phyloP scores from a whole-genome alignment of 2,113 vertebrate genomes.

The Cavia aperea region DNA sequence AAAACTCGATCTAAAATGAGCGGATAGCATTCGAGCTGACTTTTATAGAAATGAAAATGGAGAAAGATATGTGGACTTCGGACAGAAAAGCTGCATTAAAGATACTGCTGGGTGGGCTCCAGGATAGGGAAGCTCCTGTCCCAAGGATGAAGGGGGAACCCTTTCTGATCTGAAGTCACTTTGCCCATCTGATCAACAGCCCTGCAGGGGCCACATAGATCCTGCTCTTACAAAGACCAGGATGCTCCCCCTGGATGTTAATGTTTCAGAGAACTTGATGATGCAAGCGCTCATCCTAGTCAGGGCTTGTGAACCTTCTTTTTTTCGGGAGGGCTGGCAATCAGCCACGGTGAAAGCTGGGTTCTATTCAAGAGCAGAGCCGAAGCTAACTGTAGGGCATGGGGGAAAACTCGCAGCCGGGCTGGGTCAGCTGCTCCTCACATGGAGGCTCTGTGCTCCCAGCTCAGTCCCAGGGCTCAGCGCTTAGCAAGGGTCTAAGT shows the following conservation, averaged over 20 bases:
- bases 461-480: not conserved
- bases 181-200: not conserved
- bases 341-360: not conserved
- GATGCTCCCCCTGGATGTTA: not conserved
- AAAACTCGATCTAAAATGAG: conserved; percentile 1
- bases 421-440: not conserved
- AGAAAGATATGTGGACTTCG: not conserved
- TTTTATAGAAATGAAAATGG: conserved; percentile 24
- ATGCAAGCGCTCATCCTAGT: not conserved
- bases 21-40: not conserved
- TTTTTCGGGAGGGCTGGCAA: not conserved
- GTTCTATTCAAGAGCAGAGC: not conserved
- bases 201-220: not conserved
- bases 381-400: not conserved
- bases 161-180: not conserved
- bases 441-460: not conserved
- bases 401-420: not conserved
- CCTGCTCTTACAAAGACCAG: not conserved
- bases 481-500: not conserved
- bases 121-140: not conserved
- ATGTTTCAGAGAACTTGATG: not conserved
- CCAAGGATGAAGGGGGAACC: not conserved
- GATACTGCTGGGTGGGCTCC: not conserved
- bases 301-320: not conserved
- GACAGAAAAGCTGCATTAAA: not conserved